These are phyloP conservation scores for Pogonocichla stellata DNA, from an alignment of 2,113 vertebrate genomes.

Conservation along the genomic window DNA sequence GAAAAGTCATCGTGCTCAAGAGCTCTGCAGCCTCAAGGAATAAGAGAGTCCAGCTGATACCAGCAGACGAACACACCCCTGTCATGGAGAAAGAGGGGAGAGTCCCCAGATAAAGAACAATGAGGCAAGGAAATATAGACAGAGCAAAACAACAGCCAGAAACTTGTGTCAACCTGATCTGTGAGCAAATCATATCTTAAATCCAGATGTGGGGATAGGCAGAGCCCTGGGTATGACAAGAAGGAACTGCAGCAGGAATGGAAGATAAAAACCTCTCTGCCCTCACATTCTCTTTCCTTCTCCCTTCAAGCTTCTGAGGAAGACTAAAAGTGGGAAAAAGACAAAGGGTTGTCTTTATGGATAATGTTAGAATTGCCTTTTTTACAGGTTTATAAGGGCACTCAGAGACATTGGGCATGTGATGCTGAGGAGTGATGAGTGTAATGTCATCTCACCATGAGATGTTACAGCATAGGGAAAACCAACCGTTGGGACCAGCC, in stretches of 20 bases:
- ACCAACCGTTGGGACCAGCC: not conserved
- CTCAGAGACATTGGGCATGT: not conserved
- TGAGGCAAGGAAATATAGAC: not conserved
- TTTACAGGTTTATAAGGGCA: not conserved
- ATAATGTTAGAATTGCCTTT: not conserved
- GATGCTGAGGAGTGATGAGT: not conserved
- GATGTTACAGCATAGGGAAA: not conserved
- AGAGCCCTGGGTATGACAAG: not conserved
- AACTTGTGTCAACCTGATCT: not conserved
- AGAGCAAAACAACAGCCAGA: not conserved
- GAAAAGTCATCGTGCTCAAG: not conserved
- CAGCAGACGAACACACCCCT: not conserved
- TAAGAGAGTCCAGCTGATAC: not conserved
- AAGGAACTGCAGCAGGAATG: not conserved
- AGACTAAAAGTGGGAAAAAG: not conserved
- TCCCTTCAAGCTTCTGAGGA: not conserved
- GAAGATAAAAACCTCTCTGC: not conserved
- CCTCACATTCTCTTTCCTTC: not conserved
- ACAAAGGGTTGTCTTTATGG: not conserved
- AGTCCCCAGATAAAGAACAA: not conserved
- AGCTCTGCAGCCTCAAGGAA: not conserved
- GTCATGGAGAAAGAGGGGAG: not conserved
- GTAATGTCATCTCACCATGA: not conserved
- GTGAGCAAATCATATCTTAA: not conserved
- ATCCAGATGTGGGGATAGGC: not conserved